Evolutionary conservation across 2,113 vertebrate genomes (phyloP).

Genomic region (Myotis lucifugus): DNA sequence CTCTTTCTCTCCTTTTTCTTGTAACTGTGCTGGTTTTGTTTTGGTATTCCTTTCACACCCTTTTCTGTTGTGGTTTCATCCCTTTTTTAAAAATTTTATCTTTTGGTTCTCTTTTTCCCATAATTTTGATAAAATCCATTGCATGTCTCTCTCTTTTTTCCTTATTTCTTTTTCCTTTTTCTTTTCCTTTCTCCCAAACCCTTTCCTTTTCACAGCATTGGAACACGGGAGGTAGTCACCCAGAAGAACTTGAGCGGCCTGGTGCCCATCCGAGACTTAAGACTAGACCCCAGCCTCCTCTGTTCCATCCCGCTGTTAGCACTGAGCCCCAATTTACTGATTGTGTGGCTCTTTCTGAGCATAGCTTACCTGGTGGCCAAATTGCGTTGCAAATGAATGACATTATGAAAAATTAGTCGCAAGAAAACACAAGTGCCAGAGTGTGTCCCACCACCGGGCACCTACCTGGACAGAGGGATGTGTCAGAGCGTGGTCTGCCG

Average conservation of each 20-base stretch:
- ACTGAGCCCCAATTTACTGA: slow-evolving; percentile 97
- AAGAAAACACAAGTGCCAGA: slow-evolving; percentile 81
- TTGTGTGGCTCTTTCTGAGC: slow-evolving; percentile 98
- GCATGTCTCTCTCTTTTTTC: slow-evolving; percentile 79
- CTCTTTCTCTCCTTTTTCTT: slow-evolving; percentile 88
- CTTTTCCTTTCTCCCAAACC: slow-evolving; percentile 83
- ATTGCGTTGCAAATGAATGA: slow-evolving; percentile 96
- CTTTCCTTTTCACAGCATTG: slow-evolving; percentile 95
- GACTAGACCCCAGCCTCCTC: slow-evolving; percentile 97
- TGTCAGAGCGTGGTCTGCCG: slow-evolving; percentile 86
- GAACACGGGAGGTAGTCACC: slow-evolving; percentile 98
- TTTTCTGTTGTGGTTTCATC: slow-evolving; percentile 81
- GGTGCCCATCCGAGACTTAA: slow-evolving; percentile 97
- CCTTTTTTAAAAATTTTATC: slow-evolving; percentile 45
- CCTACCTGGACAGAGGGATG: slow-evolving; percentile 84
- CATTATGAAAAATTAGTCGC: slow-evolving; percentile 70
- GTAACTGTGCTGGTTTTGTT: slow-evolving; percentile 85
- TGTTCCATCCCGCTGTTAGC: slow-evolving; percentile 98
- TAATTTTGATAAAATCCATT: slow-evolving; percentile 78
- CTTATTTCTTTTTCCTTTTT: slow-evolving; percentile 65
- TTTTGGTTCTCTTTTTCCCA: slow-evolving; percentile 73
- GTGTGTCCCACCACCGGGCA: slow-evolving; percentile 82
- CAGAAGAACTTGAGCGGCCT: slow-evolving; percentile 99
- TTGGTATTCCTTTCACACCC: slow-evolving; percentile 77
- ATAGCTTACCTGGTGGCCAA: slow-evolving; percentile 95